Evolutionary conservation across 2,113 vertebrate species (phyloP).

Genomic region (Sylvilagus bachmani): DNA sequence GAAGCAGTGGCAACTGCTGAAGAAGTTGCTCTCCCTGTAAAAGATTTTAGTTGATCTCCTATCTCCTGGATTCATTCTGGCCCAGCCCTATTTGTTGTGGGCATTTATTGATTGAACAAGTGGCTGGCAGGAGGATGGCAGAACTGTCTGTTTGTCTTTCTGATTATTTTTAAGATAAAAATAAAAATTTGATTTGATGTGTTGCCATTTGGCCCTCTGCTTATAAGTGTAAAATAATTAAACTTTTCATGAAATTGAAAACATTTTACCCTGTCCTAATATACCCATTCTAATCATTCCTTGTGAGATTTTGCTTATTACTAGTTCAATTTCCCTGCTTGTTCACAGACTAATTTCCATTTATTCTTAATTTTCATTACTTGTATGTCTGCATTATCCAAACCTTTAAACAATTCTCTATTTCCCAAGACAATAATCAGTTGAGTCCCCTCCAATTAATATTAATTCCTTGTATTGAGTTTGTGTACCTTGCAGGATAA

Average conservation of each 20-base stretch:
- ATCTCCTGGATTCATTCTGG: no score
- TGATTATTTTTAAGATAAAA: no score
- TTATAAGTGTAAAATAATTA: neutral
- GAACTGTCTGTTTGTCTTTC: no score
- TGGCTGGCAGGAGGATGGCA: no score
- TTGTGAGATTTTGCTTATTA: slow-evolving; percentile 12
- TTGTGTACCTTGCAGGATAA: neutral
- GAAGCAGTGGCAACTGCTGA: no score
- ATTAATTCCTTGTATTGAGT: neutral
- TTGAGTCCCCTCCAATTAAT: neutral
- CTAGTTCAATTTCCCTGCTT: neutral
- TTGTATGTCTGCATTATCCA: neutral
- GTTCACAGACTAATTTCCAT: neutral
- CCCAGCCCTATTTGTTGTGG: no score
- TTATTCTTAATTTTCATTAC: slow-evolving; percentile 43
- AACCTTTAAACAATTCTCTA: neutral
- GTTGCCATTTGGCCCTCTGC: neutral
- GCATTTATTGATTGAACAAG: no score
- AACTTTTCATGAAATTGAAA: neutral
- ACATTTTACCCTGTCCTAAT: neutral
- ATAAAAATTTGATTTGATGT: neutral
- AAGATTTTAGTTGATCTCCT: no score
- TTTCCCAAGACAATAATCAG: neutral
- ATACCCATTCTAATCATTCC: neutral
- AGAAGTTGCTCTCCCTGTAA: no score